Evolutionary conservation across 2,113 vertebrate species (phyloP), one percentile per base, ranked within the genome.

Genomic region (Proteles cristata): DNA sequence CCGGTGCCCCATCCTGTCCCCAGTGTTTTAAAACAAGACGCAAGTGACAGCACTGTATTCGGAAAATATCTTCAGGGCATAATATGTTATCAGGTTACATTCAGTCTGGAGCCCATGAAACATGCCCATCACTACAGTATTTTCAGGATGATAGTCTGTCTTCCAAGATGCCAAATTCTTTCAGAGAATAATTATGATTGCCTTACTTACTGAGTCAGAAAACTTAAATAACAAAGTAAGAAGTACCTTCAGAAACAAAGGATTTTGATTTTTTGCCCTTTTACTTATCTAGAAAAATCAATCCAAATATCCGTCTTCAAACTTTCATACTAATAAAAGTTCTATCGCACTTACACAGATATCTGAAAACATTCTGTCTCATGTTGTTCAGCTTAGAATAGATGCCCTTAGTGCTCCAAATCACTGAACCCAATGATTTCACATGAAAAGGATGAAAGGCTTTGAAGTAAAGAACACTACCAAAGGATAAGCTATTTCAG

Each of bases 21-120:
- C 12, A 86, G 0, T 45, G 28, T 93, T 97, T 88, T 92, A 73
- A 88, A 91, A 97, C 33, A 73, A 88, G 35, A 86, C 35, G 14
- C 17, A 93, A 69, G n/a, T n/a, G 35, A 81, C 33, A 82, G 81
- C 33, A 55, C 8, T 53, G 7, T 39, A 16, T 74, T 66, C 6
- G 88, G 65, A 39, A 39, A 45, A 43, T 43, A 63, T 85, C 83
- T 82, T 76, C 11, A 53, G 9, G 43, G 88, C 33, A 26, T 33
- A 45, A 45, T 5, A 1, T 65, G 25, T 53, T 50, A 53, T 4
- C 39, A 5, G 43, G 55, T 68, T 33, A 8, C 14, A 21, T 33
- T 80, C 19, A 35, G 80, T 25, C 91, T 19, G 63, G 82, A 33
- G 2, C 28, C 25, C 12, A 0, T 6, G 48, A 14, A 25, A 69